phyloP scores from a whole-genome alignment of 1,140 invertebrate species.

The Drosophila malerkotliana region DNA sequence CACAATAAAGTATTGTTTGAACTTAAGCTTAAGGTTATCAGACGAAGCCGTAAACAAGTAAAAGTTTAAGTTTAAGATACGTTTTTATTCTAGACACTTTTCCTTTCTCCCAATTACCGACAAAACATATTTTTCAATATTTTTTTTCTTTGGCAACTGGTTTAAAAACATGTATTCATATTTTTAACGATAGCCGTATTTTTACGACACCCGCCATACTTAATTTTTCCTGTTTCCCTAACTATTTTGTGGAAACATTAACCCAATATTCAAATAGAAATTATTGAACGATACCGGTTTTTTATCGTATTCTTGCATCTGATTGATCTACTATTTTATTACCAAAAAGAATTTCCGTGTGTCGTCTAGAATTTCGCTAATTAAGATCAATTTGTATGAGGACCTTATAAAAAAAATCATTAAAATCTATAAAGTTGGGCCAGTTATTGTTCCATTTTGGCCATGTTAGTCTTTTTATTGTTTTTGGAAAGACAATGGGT shows the following conservation, averaged over 20 bases:
- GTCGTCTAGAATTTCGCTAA: slow-evolving; percentile 24
- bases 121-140: background rate
- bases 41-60: slow-evolving; percentile 5
- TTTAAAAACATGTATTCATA: too few relatives aligned
- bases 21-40: background rate
- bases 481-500: slow-evolving; percentile 15
- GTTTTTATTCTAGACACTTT: background rate
- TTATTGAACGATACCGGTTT: slow-evolving; percentile 1
- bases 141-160: background rate
- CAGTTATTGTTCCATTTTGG: slow-evolving; percentile 21
- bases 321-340: slow-evolving; percentile 23
- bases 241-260: slow-evolving; percentile 3
- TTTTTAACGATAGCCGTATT: too few relatives aligned
- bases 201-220: too few relatives aligned
- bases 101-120: background rate
- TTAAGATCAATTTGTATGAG: slow-evolving; percentile 35
- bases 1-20: slow-evolving; percentile 10
- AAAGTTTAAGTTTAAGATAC: slow-evolving; percentile 16
- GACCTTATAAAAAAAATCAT: slow-evolving; percentile 5
- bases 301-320: slow-evolving; percentile 3
- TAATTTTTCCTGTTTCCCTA: background rate
- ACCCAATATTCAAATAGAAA: slow-evolving; percentile 15
- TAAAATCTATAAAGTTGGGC: slow-evolving; percentile 22
- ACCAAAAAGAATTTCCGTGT: background rate
- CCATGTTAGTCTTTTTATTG: slow-evolving; percentile 17